Evolutionary conservation across 1,140 invertebrate genomes (phyloP), one percentile per base, ranked within the genome.

Genomic region (Calliopsis andreniformis): DNA sequence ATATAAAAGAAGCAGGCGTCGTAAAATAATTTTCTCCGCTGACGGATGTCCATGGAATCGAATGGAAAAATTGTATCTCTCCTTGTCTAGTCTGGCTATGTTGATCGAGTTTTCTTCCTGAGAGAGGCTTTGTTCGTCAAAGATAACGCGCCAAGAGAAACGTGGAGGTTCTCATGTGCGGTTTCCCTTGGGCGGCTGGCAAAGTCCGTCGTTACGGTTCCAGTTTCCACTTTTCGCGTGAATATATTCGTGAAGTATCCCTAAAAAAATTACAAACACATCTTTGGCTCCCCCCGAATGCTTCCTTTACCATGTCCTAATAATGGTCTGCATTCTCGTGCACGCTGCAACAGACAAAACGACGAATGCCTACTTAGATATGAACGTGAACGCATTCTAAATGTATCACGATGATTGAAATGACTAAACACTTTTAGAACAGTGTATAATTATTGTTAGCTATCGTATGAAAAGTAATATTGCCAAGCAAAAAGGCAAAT

Each of bases 241-340:
- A 83, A 84, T 84, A 78, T 83, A 86, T 84, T 80, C 47, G 77
- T 75, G 83, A 87, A 87, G 87, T 89, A 88, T 89, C 86, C 68
- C 84, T 90, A 88, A 86, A 91, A 90, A 89, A 85, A 87, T 90
- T 91, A 90, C 84, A 90, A 89, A 89, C 88, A 90, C 87, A 91
- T 92, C 91, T 92, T 92, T 92, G 91, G 91, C 89, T 91, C 90
- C 90, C 91, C 88, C 77, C 49, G 68, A 82, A 79, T 82, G 75
- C 63, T 83, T 80, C 77, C 75, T 72, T 78, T 68, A 79, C 70
- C 64, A 64, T 49, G 55, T 83, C 70, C 88, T 92, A 92, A 67
- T 91, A 92, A 78, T 87, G 86, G 59, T 90, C 87, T 58, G 90
- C 88, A 87, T 92, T 91, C 76, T 92, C 91, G 78, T 91, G 91